Conservation (phyloP, 2,797 vertebrate species). For the Hypotaenidia okinawae region DNA sequence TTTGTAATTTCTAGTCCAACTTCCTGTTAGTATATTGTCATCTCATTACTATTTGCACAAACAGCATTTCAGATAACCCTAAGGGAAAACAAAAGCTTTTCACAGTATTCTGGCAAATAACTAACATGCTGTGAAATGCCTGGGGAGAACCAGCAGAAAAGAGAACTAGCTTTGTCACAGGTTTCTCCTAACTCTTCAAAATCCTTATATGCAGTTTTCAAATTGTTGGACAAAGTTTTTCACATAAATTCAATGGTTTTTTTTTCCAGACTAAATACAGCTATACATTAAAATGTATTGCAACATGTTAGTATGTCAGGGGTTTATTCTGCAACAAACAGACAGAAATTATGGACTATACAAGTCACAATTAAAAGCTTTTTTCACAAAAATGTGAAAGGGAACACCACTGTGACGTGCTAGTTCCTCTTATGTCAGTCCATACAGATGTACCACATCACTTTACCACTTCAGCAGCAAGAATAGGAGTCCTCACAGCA, state of each 20-base stretch:
- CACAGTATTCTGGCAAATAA: background rate
- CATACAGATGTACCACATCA: background rate
- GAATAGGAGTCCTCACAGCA: background rate
- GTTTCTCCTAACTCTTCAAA: background rate
- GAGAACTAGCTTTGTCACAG: background rate
- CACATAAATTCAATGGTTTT: background rate
- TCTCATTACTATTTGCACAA: background rate
- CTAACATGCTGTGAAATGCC: background rate
- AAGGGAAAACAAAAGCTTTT: background rate
- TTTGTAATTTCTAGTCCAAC: background rate
- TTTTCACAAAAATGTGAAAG: background rate
- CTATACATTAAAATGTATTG: background rate
- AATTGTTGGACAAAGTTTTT: background rate
- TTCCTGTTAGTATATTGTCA: background rate
- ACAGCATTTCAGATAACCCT: background rate
- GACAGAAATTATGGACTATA: background rate
- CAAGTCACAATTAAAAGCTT: background rate
- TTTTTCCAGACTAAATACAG: background rate
- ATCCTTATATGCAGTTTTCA: background rate
- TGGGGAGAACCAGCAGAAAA: background rate
- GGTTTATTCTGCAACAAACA: background rate
- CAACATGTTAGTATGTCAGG: fast-evolving
- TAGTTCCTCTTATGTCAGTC: background rate
- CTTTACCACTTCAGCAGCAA: background rate
- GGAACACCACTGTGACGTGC: background rate